Conservation (phyloP, 2,797 vertebrate genomes). For the Phylloscopus collybita region DNA sequence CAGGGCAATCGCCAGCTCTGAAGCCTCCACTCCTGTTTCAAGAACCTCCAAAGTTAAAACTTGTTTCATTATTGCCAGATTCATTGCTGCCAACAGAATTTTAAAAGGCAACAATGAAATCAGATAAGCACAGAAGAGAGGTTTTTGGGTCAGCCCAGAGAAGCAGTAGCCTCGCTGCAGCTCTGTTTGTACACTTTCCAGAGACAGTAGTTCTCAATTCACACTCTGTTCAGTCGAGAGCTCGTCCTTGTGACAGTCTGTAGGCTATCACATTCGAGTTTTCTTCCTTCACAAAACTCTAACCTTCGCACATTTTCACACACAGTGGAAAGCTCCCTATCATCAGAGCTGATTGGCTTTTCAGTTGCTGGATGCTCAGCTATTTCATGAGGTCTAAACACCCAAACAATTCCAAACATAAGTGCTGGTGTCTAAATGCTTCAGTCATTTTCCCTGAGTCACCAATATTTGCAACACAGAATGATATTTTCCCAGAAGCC, state of each 20-base stretch:
- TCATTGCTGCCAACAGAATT: background rate
- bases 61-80: background rate
- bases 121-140: background rate
- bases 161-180: background rate
- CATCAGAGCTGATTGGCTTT: background rate
- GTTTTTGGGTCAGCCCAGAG: background rate
- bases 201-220: background rate
- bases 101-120: background rate
- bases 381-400: background rate
- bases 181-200: background rate
- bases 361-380: background rate
- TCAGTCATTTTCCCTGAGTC: background rate
- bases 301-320: background rate
- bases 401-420: background rate
- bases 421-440: background rate
- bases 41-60: background rate
- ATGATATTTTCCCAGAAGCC: background rate
- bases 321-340: background rate
- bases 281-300: background rate
- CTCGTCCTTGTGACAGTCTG: accelerated
- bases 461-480: background rate
- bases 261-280: accelerated
- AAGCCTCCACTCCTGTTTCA: background rate
- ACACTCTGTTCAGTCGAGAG: background rate
- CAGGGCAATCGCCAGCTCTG: background rate